These are phyloP conservation scores for Colaptes auratus DNA, from an alignment of 2,113 vertebrate genomes.

Conservation along the genomic window DNA sequence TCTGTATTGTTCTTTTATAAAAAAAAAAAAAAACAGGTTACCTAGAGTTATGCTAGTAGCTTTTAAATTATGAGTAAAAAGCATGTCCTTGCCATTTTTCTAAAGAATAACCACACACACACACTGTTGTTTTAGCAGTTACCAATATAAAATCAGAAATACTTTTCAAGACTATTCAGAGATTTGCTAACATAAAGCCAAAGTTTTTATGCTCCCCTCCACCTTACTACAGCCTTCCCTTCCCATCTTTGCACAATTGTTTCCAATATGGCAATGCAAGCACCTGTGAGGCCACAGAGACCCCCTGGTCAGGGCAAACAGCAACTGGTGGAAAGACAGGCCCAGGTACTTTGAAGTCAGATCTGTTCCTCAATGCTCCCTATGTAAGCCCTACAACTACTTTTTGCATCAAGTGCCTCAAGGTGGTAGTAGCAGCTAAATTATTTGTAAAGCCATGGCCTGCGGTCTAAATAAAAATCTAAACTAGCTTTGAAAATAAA, in stretches of 20 bases:
- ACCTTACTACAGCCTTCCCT: not conserved
- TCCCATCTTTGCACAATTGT: not conserved
- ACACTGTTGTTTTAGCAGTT: not conserved
- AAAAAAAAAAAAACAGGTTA: not conserved
- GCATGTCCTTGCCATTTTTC: not conserved
- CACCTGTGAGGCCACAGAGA: not conserved
- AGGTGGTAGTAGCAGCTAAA: not conserved
- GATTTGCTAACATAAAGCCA: fast-evolving
- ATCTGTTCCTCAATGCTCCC: not conserved
- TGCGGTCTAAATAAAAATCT: not conserved
- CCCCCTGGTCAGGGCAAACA: not conserved
- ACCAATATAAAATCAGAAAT: not conserved
- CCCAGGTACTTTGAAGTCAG: not conserved
- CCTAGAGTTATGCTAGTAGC: not conserved
- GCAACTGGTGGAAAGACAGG: not conserved
- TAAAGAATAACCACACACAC: not conserved
- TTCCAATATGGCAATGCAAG: not conserved
- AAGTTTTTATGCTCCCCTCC: not conserved
- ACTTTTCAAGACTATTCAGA: not conserved
- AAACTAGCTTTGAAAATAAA: not conserved
- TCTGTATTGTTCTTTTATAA: not conserved
- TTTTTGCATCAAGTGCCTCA: not conserved
- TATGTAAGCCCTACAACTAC: not conserved
- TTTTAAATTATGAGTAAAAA: not conserved
- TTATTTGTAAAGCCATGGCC: not conserved